These are phyloP conservation scores for Laspeyria flexula DNA, from an alignment of 2,888 invertebrate species.

Conservation along the genomic window DNA sequence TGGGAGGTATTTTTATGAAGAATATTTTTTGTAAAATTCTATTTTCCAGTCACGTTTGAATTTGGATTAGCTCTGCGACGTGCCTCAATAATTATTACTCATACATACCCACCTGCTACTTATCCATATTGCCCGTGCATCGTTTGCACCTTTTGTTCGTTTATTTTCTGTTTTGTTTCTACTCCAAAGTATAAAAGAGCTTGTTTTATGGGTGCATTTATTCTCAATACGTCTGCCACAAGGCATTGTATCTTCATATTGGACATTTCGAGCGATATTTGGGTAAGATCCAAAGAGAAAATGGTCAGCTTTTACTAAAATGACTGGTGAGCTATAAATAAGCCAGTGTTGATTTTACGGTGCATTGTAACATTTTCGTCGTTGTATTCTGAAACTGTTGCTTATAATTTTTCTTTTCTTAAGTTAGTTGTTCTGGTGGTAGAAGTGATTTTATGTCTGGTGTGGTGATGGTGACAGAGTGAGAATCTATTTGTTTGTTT, in stretches of 20 bases:
- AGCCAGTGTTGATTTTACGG: background rate
- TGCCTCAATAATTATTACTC: constrained; percentile 30
- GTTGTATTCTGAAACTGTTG: no score
- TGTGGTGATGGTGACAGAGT: no score
- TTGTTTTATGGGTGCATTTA: constrained; percentile 46
- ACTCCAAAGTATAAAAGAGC: constrained; percentile 31
- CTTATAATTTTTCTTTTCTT: no score
- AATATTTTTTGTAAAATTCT: constrained; percentile 60
- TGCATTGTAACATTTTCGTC: background rate
- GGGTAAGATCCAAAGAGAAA: constrained; percentile 69
- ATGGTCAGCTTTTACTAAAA: constrained; percentile 74
- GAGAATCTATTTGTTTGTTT: background rate
- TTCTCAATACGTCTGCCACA: constrained; percentile 58
- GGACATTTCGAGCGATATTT: constrained; percentile 58
- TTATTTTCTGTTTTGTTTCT: constrained; percentile 16
- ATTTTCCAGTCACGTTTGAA: constrained; percentile 60
- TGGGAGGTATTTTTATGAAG: constrained; percentile 56
- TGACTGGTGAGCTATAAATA: constrained; percentile 51
- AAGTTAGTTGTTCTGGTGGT: no score
- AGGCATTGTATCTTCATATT: constrained; percentile 66
- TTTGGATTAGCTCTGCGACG: constrained; percentile 46
- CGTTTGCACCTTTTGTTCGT: constrained; percentile 27
- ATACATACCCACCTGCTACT: constrained; percentile 17
- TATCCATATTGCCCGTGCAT: constrained; percentile 30
- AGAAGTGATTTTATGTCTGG: no score